Conservation (phyloP, 2,888 invertebrate genomes). For the Glyphotaelius pellucidus region DNA sequence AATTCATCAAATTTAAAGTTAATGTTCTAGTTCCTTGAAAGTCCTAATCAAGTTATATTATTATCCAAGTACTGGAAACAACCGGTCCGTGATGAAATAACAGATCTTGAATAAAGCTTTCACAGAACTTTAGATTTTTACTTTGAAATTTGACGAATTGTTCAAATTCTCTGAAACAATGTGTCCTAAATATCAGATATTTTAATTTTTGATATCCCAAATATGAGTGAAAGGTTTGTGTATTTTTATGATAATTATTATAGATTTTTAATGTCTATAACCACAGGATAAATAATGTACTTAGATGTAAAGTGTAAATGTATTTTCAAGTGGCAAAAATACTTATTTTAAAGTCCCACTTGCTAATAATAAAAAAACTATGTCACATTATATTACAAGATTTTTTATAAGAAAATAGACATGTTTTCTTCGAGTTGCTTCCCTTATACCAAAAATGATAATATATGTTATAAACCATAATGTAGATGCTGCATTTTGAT, state of each 20-base stretch:
- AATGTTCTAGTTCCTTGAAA: no score
- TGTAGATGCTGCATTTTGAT: not conserved
- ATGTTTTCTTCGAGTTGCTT: not conserved
- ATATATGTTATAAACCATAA: not conserved
- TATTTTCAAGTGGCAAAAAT: constrained; percentile 57
- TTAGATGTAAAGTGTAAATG: constrained; percentile 48
- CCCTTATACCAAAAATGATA: not conserved
- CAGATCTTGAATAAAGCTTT: no score
- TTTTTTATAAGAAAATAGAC: not conserved
- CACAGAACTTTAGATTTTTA: no score
- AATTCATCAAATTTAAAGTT: no score
- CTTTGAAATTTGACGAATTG: no score
- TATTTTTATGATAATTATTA: not conserved
- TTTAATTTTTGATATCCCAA: not conserved
- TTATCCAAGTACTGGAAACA: no score
- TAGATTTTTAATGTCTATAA: not conserved
- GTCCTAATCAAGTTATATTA: no score
- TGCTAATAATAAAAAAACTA: not conserved
- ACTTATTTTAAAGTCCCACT: constrained; percentile 39
- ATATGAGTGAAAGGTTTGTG: not conserved
- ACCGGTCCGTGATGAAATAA: no score
- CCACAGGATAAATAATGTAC: constrained; percentile 17
- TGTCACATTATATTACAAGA: not conserved
- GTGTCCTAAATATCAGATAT: not conserved
- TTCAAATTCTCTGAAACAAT: no score